Evolutionary conservation across 2,888 invertebrate genomes (phyloP).

Genomic region (Alsophila aescularia): DNA sequence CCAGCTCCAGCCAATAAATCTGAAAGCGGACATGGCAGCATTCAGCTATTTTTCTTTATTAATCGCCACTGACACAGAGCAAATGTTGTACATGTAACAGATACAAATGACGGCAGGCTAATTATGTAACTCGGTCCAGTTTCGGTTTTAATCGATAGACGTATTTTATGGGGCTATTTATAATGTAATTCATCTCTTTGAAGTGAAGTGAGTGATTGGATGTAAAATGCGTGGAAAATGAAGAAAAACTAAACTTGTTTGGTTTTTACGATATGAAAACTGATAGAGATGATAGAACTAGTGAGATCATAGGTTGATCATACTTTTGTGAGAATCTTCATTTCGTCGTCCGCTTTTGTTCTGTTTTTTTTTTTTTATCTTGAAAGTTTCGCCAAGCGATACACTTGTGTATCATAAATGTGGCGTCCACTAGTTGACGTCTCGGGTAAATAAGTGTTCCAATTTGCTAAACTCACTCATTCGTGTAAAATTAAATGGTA

Average conservation of each 20-base stretch:
- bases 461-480: no score
- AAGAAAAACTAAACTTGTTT: constrained; percentile 19
- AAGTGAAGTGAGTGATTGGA: constrained; percentile 29
- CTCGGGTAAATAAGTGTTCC: no score
- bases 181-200: constrained; percentile 30
- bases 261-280: constrained; percentile 6
- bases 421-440: no score
- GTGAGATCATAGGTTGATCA: neutral
- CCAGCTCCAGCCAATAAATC: constrained; percentile 32
- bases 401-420: no score
- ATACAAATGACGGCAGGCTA: constrained; percentile 58
- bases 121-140: constrained; percentile 58
- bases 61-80: constrained; percentile 59
- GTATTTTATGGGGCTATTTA: constrained; percentile 43
- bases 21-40: constrained; percentile 42
- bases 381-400: no score
- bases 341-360: no score
- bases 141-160: constrained; percentile 52
- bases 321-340: no score
- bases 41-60: constrained; percentile 60
- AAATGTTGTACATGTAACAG: constrained; percentile 60
- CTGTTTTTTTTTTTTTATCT: no score
- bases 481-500: no score
- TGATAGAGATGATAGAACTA: no score
- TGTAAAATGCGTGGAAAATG: constrained; percentile 22